Evolutionary conservation across 2,888 invertebrate genomes (phyloP).

Genomic region (Boloria euphrosyne): DNA sequence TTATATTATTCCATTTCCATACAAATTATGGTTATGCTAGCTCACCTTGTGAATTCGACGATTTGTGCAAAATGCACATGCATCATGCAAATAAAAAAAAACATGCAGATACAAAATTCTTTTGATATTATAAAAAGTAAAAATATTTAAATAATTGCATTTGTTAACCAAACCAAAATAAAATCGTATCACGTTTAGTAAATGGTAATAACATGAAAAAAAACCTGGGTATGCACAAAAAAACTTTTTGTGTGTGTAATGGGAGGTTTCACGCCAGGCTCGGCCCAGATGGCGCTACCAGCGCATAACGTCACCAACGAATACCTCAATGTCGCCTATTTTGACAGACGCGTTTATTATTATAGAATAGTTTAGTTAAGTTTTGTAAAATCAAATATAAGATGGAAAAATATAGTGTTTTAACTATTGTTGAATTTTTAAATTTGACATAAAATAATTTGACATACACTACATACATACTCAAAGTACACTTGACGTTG

Average conservation of each 20-base stretch:
- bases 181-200: slow-evolving; percentile 30
- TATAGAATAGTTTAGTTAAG: no score
- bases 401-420: no score
- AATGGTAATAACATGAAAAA: slow-evolving; percentile 15
- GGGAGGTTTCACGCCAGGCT: no score
- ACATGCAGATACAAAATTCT: slow-evolving; percentile 29
- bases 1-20: slow-evolving; percentile 23
- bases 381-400: no score
- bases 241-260: neutral
- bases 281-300: no score
- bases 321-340: no score
- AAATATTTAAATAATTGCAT: slow-evolving; percentile 28
- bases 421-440: no score
- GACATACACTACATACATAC: no score
- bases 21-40: slow-evolving; percentile 6
- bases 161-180: slow-evolving; percentile 36
- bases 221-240: slow-evolving; percentile 4
- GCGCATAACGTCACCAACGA: no score
- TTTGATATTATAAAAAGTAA: slow-evolving; percentile 11
- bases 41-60: slow-evolving; percentile 18
- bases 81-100: slow-evolving; percentile 13
- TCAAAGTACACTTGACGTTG: no score
- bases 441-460: no score
- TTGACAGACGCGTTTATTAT: no score
- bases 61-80: slow-evolving; percentile 35